phyloP scores from a whole-genome alignment of 2,797 vertebrate genomes.

The Allobates femoralis region DNA sequence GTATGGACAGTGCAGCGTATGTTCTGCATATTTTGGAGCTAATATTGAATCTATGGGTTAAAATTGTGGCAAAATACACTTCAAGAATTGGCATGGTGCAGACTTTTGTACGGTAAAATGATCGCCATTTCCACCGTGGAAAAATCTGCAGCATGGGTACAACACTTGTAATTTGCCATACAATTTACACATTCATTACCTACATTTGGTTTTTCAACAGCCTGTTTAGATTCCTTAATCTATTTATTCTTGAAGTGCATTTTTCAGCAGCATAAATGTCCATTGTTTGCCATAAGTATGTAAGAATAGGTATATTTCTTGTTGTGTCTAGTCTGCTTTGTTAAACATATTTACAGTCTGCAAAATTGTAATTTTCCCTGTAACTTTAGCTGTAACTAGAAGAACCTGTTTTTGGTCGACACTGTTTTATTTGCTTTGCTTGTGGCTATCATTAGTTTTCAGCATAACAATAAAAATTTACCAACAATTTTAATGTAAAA shows the following conservation, averaged over 20 bases:
- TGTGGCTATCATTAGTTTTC: not conserved
- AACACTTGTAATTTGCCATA: no score
- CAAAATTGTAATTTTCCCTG: not conserved
- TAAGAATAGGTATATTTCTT: not conserved
- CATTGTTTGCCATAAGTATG: not conserved
- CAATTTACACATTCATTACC: no score
- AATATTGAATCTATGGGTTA: no score
- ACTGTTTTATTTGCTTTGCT: not conserved
- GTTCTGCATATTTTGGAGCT: no score
- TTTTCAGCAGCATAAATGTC: not conserved
- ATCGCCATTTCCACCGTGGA: no score
- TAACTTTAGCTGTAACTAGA: not conserved
- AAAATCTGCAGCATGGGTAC: no score
- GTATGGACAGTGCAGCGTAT: no score
- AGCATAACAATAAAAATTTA: not conserved
- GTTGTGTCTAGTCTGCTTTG: not conserved
- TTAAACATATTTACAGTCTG: slow-evolving; percentile 1
- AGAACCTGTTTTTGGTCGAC: not conserved
- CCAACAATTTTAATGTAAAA: not conserved
- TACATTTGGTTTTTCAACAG: not conserved
- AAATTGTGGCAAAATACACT: no score
- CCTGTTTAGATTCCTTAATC: not conserved
- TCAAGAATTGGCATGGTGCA: no score
- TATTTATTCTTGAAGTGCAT: not conserved
- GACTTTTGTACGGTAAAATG: no score